phyloP scores from a whole-genome alignment of 2,113 vertebrate genomes.

The Micromys minutus region DNA sequence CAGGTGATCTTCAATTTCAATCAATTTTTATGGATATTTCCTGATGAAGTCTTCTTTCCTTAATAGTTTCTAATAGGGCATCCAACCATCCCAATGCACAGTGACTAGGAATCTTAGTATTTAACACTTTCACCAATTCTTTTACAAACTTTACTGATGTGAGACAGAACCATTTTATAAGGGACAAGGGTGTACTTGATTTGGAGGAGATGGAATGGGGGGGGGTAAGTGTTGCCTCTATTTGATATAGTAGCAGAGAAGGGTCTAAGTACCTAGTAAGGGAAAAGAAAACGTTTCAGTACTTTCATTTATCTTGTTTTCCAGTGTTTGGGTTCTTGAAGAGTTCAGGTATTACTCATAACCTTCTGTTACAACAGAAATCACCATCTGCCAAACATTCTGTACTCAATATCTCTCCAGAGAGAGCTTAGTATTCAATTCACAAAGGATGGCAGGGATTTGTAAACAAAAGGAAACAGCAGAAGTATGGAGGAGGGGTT shows the following conservation, averaged over 20 bases:
- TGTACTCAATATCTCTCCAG: slow-evolving; percentile 88
- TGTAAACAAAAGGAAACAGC: slow-evolving; percentile 91
- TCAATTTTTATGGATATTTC: slow-evolving; percentile 76
- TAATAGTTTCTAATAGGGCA: slow-evolving; percentile 47
- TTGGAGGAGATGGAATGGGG: not conserved
- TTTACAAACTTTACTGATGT: slow-evolving; percentile 40
- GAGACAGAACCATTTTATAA: not conserved
- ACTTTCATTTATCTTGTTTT: slow-evolving; percentile 86
- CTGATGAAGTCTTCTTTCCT: slow-evolving; percentile 57
- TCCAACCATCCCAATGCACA: slow-evolving; percentile 25
- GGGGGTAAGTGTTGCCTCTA: not conserved
- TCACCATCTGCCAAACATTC: slow-evolving; percentile 90
- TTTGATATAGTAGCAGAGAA: not conserved
- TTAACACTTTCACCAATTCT: not conserved
- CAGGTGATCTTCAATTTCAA: slow-evolving; percentile 65
- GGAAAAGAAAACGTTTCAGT: slow-evolving; percentile 80
- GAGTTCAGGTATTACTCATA: slow-evolving; percentile 91
- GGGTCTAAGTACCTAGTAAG: not conserved
- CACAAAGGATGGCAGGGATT: slow-evolving; percentile 88
- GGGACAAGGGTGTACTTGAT: not conserved
- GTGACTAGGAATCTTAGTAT: slow-evolving; percentile 61
- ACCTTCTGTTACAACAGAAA: slow-evolving; percentile 89
- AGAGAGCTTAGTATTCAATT: slow-evolving; percentile 91
- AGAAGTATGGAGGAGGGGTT: slow-evolving; percentile 85
- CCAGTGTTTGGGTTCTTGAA: slow-evolving; percentile 86